Evolutionary conservation across 2,797 vertebrate genomes (phyloP), one percentile per base, ranked within the genome.

Genomic region (Trachurus trachurus): DNA sequence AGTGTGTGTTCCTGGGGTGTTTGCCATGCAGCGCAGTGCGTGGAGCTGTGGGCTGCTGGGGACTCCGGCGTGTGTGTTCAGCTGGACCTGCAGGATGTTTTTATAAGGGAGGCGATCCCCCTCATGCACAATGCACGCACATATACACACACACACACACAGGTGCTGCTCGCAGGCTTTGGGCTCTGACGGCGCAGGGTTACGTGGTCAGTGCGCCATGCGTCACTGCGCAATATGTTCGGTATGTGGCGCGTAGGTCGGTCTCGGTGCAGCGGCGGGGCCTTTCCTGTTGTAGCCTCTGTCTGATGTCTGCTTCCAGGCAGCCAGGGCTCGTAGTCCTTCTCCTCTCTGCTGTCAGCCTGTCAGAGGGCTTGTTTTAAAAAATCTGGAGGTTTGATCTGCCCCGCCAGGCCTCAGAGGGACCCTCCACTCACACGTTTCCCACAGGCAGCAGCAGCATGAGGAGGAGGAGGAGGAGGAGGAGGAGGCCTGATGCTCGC

Each of bases 11-110:
- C 63, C 49, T 57, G 66, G 78, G 76, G 81, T 79, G 80, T 80
- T 83, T 76, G 77, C 86, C 81, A 76, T 49, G 39, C 69, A 29
- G 73, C 53, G 60, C 59, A 1, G 62, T 62, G 26, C 26, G 76
- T 44, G 31, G 66, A 81, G 83, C 78, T 64, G 39, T 53, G 76
- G 81, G 84, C 81, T 90, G 84, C 82, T 66, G 68, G 79, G 81
- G 89, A 78, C 65, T 74, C 75, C 21, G n/a, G 66, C 93, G 88
- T 94, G 89, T 92, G 80, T 92, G 80, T 92, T 93, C 88, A 95
- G 92, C 90, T 95, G 93, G 86, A 85, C 83, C 70, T 77, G 80
- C 86, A 94, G 88, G 90, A 93, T 93, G 88, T 95, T 95, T 94
- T 91, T 91, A 83, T 81, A 88, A 92, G 78, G 69, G 75, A 92